Base-by-base conservation (phyloP, 2,888 invertebrate genomes). In the Pocota personata region DNA sequence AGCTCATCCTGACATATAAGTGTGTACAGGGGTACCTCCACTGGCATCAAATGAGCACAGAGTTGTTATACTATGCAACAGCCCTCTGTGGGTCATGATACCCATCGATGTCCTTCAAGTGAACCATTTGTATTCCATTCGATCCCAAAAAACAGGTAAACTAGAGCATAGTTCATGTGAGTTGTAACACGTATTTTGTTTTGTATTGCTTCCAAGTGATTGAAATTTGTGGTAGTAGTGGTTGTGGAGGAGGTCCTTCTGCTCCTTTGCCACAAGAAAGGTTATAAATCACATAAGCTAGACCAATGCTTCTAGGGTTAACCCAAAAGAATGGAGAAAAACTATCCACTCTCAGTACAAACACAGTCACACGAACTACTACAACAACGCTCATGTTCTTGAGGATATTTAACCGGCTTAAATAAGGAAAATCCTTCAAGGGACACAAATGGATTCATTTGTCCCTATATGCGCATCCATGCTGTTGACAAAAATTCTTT, bases 261-360 rank as follows among this genome's bases (percentile, higher is more conserved):
- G 16, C 57, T 52, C 10, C 52, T 27, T 10, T 24, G 35, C 14
- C 40, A 80, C 48, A 67, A 48, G 37, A 67, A 67, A 55, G 35
- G 79, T 73, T 73, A 84, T 84, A 84, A 79, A 84, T 84, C 79
- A 84, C 83, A 62, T 62, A 46, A 79, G 73, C 55, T 50, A 58
- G 62, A 69, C 50, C 83, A 64, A 75, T 73, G 83, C 73, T 84
- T 62, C 67, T 75, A 80, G 30, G 79, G 75, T 69, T 75, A 64
- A 32, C 76, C 37, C 3, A 48, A 71, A 37, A 30, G 35, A 60
- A 64, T 32, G 16, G 19, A 48, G 24, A 37, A 60, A 58, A 58
- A 50, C 66, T 67, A 71, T 67, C 37, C 43, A 30, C 55, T 35
- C 8, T 4, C 40, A 8, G 24, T 48, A 37, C 48, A 43, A 8